Evolutionary conservation across 1,140 invertebrate species (phyloP).

Genomic region (Magallana ariakensis): DNA sequence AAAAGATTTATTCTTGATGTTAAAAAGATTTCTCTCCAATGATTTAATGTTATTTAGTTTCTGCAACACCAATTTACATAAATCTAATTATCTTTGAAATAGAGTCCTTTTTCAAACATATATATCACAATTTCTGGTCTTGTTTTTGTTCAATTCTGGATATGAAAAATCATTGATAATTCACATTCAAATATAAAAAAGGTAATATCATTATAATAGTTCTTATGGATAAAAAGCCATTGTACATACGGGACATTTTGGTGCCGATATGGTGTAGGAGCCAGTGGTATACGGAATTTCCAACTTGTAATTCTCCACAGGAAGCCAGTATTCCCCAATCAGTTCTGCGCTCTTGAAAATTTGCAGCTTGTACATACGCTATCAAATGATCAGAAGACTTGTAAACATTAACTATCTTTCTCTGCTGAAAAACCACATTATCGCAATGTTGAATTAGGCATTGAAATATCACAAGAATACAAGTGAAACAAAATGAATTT

Average conservation of each 20-base stretch:
- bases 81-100: too few species aligned
- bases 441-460: too few species aligned
- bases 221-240: background rate
- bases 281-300: slow-evolving; percentile 30
- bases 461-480: too few species aligned
- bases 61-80: background rate
- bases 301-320: slow-evolving; percentile 62
- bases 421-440: too few species aligned
- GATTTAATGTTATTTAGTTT: background rate
- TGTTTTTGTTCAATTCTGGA: background rate
- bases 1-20: background rate
- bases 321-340: slow-evolving; percentile 68
- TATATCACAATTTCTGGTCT: background rate
- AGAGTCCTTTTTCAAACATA: too few species aligned
- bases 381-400: too few species aligned
- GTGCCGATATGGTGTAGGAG: slow-evolving; percentile 63
- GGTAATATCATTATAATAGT: background rate
- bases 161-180: too few species aligned
- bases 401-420: too few species aligned
- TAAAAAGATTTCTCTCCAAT: background rate
- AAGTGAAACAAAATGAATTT: too few species aligned
- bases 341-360: slow-evolving; percentile 66
- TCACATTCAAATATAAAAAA: background rate
- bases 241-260: slow-evolving; percentile 71
- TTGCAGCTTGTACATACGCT: slow-evolving; percentile 53